Base-by-base conservation (phyloP, 2,888 invertebrate species). In the Caenorhabditis sinica region DNA sequence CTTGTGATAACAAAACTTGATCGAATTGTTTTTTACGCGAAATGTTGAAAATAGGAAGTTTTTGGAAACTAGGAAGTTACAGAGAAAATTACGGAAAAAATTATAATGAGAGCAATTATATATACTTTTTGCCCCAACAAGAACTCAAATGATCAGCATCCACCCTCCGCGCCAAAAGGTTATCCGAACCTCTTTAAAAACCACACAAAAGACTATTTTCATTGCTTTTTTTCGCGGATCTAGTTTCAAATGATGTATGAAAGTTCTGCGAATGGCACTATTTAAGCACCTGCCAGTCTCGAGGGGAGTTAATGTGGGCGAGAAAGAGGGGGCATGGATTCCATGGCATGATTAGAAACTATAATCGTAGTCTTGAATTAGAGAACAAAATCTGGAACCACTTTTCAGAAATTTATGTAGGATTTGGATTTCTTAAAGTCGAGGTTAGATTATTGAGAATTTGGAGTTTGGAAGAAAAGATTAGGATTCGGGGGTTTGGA, bases 181-280 rank as follows among this genome's bases (percentile, higher is more conserved):
- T 63, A 61, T n/a, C 25, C 43, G 23, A 53, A 53, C 11, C 53
- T 53, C 23, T 63, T 43, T 9, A 63, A 63, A 63, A 25, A n/a
- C 2, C 13, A 11, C 36, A 61, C 23, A 23, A 30, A 17, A 1
- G 20, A 49, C 23, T 28, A 56, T 28, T 25, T 56, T 28, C 25
- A 23, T 23, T 20, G 20, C n/a, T 60, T 56, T 56, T 30, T 13
- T 28, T 17, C 20, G 45, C 1, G 68, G 51, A 68, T 68, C 36
- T 36, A 20, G 68, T 68, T 68, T 68, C 68, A 51, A 51, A 68
- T 51, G 68, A 36, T 66, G 66, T 66, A 33, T 60, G 63, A 23
- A 40, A 40, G 30, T 28, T 63, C 53, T 53, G 23, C 20, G n/a
- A 53, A 53, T 56, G 56, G n/a, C 33, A 13, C 30, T 68, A 53